phyloP scores from a whole-genome alignment of 2,888 invertebrate genomes.

The Bruchidius siliquastri region DNA sequence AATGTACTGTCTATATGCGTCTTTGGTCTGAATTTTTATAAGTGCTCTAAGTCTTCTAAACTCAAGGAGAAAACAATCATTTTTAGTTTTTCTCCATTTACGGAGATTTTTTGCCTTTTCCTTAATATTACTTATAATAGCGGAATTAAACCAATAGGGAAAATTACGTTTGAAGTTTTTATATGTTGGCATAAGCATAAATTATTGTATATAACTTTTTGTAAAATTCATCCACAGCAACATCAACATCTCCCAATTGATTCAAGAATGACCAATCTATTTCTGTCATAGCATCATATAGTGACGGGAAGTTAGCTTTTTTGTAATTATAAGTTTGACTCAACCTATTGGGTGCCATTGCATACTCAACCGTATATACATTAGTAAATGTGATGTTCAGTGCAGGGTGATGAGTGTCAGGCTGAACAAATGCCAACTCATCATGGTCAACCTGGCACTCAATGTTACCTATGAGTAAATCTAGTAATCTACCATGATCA shows the following conservation, averaged over 20 bases:
- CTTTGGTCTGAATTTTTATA: conserved; percentile 5
- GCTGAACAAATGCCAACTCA: conserved; percentile 3
- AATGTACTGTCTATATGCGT: conserved; percentile 3
- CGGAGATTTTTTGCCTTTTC: conserved; percentile 5
- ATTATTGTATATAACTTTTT: conserved; percentile 7
- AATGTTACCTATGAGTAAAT: conserved; percentile 4
- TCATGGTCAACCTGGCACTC: conserved; percentile 1
- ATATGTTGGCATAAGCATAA: conserved; percentile 5
- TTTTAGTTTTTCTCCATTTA: conserved; percentile 4
- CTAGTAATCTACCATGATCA: conserved; percentile 2
- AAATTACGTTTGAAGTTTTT: conserved; percentile 7
- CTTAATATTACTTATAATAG: conserved; percentile 9
- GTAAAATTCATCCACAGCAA: conserved; percentile 5
- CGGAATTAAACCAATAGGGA: conserved; percentile 8
- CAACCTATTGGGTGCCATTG: neutral
- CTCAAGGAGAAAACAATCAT: conserved; percentile 1
- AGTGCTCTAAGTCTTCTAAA: conserved; percentile 2
- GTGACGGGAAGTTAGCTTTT: conserved; percentile 4
- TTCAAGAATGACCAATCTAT: conserved; percentile 6
- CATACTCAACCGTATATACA: conserved; percentile 5
- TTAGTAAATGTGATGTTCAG: conserved; percentile 3
- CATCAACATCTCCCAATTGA: neutral
- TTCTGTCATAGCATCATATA: conserved; percentile 1
- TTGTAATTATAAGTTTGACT: conserved; percentile 6
- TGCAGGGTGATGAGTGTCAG: conserved; percentile 9